Evolutionary conservation across 2,113 vertebrate species (phyloP), one percentile per base, ranked within the genome.

Genomic region (Protomyctophum bolini): DNA sequence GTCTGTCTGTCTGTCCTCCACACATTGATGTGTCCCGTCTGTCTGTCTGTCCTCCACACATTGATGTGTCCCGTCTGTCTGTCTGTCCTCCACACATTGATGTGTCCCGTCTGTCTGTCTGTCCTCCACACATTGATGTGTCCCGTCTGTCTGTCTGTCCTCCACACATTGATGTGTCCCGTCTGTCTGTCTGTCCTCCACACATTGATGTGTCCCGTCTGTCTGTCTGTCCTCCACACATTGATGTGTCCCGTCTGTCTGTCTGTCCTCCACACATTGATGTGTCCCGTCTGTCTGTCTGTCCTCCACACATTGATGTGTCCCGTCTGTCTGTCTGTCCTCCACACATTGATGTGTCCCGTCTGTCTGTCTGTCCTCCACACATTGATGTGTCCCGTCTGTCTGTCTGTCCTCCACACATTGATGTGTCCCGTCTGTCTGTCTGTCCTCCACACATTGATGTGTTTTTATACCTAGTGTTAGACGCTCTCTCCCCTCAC

Each of bases 131-230:
- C 60, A n/a, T n/a, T 57, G 58, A 78, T 73, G 21, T 21, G 21
- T n/a, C n/a, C n/a, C n/a, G n/a, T n/a, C n/a, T n/a, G n/a, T n/a
- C n/a, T n/a, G n/a, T 21, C 66, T 67, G 15, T 14, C 21, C 14
- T 2, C 72, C 72, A 75, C 66, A 63, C 60, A n/a, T n/a, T 57
- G 58, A 78, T 73, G 21, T 21, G 21, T n/a, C n/a, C n/a, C n/a
- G n/a, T n/a, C n/a, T n/a, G n/a, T n/a, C n/a, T n/a, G n/a, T 21
- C 66, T 67, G 15, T 14, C 21, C 14, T 2, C 72, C 72, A 75
- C 66, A 63, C 60, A n/a, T n/a, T 57, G 58, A 78, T 73, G 21
- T 21, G 21, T n/a, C n/a, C n/a, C n/a, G n/a, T n/a, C n/a, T n/a
- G n/a, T n/a, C n/a, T n/a, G n/a, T 21, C 66, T 67, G 15, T 14